Percentiles rank a stretch among this genome's conserved stretches.
phyloP scores from a whole-genome alignment of 1,140 invertebrate genomes.

The Bombus pascuorum region DNA sequence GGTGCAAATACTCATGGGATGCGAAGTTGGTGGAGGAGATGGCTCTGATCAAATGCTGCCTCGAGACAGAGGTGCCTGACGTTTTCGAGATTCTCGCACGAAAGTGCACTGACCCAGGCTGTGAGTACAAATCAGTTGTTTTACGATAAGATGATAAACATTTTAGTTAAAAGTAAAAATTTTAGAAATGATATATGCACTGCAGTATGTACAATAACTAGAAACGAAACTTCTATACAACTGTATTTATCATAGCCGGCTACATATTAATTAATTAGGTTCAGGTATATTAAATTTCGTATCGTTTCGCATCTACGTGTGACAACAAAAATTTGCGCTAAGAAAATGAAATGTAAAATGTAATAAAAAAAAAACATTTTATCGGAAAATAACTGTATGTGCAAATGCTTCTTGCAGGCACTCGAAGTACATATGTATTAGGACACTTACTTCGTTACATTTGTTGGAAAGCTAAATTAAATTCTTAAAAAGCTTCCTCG shows the following conservation, averaged over 20 bases:
- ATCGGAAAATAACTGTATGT: not conserved
- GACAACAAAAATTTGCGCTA: not conserved
- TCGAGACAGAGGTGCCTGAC: conserved; percentile 88
- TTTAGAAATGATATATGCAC: not conserved
- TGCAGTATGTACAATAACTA: not conserved
- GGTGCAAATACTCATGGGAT: not conserved
- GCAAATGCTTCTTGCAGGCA: not conserved
- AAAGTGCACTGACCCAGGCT: conserved; percentile 91
- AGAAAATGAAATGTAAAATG: not conserved
- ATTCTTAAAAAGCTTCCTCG: too few species aligned
- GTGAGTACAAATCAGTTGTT: conserved; percentile 84
- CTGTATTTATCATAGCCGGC: too few species aligned
- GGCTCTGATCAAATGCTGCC: conserved; percentile 90
- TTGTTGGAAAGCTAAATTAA: too few species aligned
- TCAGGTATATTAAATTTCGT: too few species aligned
- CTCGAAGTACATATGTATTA: too few species aligned
- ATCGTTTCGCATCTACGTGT: too few species aligned
- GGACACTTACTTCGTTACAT: too few species aligned
- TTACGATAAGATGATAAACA: too few species aligned
- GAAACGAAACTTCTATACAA: not conserved
- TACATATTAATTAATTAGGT: too few species aligned
- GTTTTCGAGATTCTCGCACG: conserved; percentile 88
- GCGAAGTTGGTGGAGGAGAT: conserved; percentile 74
- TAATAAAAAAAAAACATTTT: not conserved
- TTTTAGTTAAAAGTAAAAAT: not conserved